Evolutionary conservation across 2,113 vertebrate genomes (phyloP), one percentile per base, ranked within the genome.

Genomic region (Cephalopterus ornatus): DNA sequence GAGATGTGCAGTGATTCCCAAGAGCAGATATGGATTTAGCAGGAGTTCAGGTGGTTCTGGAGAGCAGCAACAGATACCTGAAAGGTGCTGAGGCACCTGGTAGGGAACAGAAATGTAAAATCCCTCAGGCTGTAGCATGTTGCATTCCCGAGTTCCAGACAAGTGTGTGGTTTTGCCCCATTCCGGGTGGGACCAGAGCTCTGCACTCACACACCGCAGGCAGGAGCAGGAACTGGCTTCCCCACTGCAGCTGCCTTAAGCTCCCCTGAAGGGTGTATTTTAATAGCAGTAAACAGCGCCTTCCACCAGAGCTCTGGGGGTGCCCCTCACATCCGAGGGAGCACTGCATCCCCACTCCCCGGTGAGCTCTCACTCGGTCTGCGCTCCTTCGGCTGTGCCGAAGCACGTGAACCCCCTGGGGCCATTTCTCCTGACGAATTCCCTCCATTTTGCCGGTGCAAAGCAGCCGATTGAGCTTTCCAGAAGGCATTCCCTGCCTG

Each of bases 331-430:
- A 52, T 2, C 52, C 5, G 5, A 18, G 84, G 65, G 15, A 10
- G 55, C 42, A 13, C 10, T 0, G 3, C n/a, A 21, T 76, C 32
- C 77, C 14, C 50, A 11, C 17, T 76, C 15, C 12, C 35, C 23
- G 0, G 1, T 5, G 73, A 68, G 56, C 37, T 49, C 61, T 46
- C 4, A 1, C 35, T 17, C 1, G 1, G 2, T 27, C n/a, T 18
- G 20, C 0, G 21, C 79, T 19, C 14, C 58, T 32, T 58, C 3
- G n/a, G 28, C 15, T 58, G 42, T 59, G 14, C 35, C 35, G 35
- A 39, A 83, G 72, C 50, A 46, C 11, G 7, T 9, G 33, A 65
- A 35, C n/a, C 0, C 0, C 13, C 32, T 1, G 3, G 17, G 49
- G 58, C 65, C 4, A 1, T 37, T 61, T 39, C 47, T 61, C 35